phyloP scores from a whole-genome alignment of 2,113 vertebrate species.

The Syngnathus floridae region DNA sequence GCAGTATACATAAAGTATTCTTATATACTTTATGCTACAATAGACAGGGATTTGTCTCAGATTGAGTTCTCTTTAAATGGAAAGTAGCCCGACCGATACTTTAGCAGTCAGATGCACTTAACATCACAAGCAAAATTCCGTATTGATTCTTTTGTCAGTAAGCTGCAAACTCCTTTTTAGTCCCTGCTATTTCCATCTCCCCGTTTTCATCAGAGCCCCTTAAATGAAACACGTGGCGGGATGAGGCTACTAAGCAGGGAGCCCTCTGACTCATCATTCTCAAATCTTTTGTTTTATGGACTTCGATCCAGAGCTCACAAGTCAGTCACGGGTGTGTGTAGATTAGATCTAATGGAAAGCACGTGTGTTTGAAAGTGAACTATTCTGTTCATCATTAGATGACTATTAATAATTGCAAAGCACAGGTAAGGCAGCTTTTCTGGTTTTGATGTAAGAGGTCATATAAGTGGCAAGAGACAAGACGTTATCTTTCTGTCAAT shows the following conservation, averaged over 20 bases:
- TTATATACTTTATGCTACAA: no score
- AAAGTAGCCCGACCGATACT: neutral
- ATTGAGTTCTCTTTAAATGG: neutral
- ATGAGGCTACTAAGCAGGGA: neutral
- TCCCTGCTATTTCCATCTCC: neutral
- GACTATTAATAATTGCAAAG: neutral
- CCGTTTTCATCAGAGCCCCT: neutral
- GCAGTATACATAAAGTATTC: neutral
- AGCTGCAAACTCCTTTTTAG: neutral
- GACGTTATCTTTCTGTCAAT: neutral
- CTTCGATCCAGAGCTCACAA: constrained; percentile 7
- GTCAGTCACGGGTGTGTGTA: neutral
- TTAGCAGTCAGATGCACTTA: constrained; percentile 9
- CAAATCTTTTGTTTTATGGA: constrained; percentile 5
- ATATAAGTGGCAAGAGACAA: neutral
- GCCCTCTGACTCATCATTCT: neutral
- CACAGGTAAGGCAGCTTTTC: neutral
- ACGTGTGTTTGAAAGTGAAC: neutral
- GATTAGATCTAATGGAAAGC: constrained; percentile 1
- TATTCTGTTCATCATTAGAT: constrained; percentile 11
- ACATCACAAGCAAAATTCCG: neutral
- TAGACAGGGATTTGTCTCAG: neutral
- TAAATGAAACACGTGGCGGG: neutral
- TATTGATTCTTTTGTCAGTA: constrained; percentile 9
- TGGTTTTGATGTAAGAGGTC: neutral